Evolutionary conservation across 1,140 invertebrate genomes (phyloP).

Genomic region (Dreissena rostriformis): DNA sequence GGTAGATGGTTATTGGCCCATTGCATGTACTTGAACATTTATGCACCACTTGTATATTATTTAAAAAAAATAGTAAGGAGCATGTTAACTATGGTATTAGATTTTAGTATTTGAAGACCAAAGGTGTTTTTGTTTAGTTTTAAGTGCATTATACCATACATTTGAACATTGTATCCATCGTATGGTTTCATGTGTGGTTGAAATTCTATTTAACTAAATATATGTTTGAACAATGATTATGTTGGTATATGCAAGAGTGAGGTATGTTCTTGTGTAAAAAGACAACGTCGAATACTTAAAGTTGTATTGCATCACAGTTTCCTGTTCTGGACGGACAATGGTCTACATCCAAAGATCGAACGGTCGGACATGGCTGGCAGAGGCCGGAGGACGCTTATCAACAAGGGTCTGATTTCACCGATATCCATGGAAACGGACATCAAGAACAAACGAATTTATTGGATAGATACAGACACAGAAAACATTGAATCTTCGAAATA

Average conservation of each 20-base stretch:
- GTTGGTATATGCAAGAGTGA: not conserved
- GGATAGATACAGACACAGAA: not conserved
- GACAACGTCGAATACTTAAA: not conserved
- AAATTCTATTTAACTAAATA: not conserved
- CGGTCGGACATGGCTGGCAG: not conserved
- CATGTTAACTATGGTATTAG: no score
- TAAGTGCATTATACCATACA: no score
- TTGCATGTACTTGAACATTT: no score
- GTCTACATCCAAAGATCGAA: conserved; percentile 13
- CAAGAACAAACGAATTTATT: not conserved
- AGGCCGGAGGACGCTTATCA: not conserved
- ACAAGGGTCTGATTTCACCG: not conserved
- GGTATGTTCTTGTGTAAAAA: not conserved
- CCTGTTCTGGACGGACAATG: conserved; percentile 22
- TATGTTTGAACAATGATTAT: not conserved
- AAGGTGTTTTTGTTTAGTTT: no score
- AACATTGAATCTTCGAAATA: conserved; percentile 3
- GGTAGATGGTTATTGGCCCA: no score
- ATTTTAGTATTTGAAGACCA: no score
- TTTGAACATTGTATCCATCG: not conserved
- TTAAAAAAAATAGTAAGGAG: no score
- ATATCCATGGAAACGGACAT: conserved; percentile 1
- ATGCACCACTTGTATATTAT: no score
- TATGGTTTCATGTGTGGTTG: not conserved
- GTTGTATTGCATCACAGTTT: not conserved